Evolutionary conservation across 2,797 vertebrate genomes (phyloP), one percentile per base, ranked within the genome.

Genomic region (Graptemys geographica): DNA sequence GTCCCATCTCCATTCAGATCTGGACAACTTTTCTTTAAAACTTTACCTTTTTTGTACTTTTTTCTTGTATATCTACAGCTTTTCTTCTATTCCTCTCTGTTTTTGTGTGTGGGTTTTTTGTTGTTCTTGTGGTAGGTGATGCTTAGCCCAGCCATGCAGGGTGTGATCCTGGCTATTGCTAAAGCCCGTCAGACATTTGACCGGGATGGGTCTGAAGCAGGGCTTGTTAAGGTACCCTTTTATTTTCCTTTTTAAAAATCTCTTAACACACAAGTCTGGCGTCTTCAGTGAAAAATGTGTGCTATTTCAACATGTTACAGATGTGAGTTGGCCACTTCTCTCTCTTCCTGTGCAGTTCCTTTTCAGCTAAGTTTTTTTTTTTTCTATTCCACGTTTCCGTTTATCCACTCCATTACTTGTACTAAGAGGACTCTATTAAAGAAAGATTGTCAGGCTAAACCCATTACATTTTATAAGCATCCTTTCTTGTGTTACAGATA

Each of bases 91-190:
- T 87, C 53, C 57, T 56, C 85, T 90, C 84, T 92, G 79, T 97
- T 86, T 84, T 33, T 96, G 91, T 95, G 21, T 91, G 65, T 95
- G 72, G 93, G 49, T 90, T 94, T 95, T 89, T 86, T 94, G 97
- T 94, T 90, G 94, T 92, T 97, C 87, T 83, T 3, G 62, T 98
- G 98, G 97, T 93, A 99, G 99, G 99, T 99, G 99, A 99, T 99
- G 99, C 98, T 99, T 97, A 99, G 99, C 87, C 99, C 99, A 84
- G 99, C 99, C 88, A 99, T 99, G 99, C 99, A 99, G 98, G 99
- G 99, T 21, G 98, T 99, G 97, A 99, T 99, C 97, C 97, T 99
- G 90, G 99, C 99, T 94, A 99, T 99, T 90, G 99, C 99, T 86
- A 99, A 99, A 98, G 99, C 99, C 98, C 99, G 99, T 88, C 98